Percentiles rank a stretch among this genome's conserved stretches.
Evolutionary conservation across 2,888 invertebrate genomes (phyloP).

Genomic region (Calliphora vomitoria): DNA sequence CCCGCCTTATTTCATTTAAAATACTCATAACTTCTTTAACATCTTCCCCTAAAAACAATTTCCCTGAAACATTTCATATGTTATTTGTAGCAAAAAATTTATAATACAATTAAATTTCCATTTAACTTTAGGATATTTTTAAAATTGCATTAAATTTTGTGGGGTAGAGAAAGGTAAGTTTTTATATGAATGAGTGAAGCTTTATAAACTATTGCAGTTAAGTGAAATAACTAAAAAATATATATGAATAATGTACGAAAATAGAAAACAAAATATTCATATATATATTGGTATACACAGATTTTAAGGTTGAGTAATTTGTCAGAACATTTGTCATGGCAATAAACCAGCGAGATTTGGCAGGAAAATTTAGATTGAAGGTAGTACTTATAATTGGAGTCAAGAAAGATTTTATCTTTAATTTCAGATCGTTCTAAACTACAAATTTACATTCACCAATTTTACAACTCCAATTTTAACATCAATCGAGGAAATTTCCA

Average conservation of each 20-base stretch:
- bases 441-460: too few species aligned
- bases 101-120: conserved; percentile 53
- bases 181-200: not conserved
- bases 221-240: not conserved
- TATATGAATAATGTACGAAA: not conserved
- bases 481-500: too few species aligned
- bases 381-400: too few species aligned
- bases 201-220: not conserved
- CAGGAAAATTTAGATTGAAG: not conserved
- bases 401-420: too few species aligned
- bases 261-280: not conserved
- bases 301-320: conserved; percentile 16
- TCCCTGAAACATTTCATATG: not conserved
- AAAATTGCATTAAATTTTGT: conserved; percentile 45
- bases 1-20: too few species aligned
- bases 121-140: conserved; percentile 55
- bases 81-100: conserved; percentile 19
- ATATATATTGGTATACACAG: not conserved
- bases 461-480: too few species aligned
- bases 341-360: not conserved
- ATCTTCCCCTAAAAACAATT: not conserved
- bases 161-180: not conserved
- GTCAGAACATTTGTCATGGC: not conserved
- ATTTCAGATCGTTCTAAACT: too few species aligned
- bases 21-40: not conserved